phyloP scores from a whole-genome alignment of 1,140 invertebrate species.

The Zaprionus inermis region DNA sequence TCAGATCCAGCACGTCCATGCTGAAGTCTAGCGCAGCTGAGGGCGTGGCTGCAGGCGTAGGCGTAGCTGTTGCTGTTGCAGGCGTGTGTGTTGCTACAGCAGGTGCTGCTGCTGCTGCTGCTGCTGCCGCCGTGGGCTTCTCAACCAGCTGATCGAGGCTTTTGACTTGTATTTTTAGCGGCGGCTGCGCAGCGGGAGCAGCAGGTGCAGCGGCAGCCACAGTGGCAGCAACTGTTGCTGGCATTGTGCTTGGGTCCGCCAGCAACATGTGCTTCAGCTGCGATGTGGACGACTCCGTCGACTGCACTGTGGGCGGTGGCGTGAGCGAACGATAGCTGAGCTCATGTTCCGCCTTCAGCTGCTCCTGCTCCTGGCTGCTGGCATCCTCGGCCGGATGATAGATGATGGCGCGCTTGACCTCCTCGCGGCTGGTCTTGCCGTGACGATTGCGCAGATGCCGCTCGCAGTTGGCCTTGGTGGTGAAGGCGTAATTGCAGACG shows the following conservation, averaged over 20 bases:
- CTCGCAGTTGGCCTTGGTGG: conserved; percentile 96
- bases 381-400: conserved; percentile 94
- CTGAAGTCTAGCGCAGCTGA: conserved; percentile 89
- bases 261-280: conserved; percentile 84
- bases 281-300: conserved; percentile 76
- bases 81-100: conserved; percentile 25
- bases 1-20: conserved; percentile 94
- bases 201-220: background rate
- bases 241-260: no score
- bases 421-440: conserved; percentile 92
- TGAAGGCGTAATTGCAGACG: conserved; percentile 97
- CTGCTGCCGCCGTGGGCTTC: conserved; percentile 67
- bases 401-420: conserved; percentile 93
- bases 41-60: background rate
- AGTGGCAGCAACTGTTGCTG: background rate
- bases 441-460: conserved; percentile 95
- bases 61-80: background rate
- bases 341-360: conserved; percentile 63
- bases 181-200: conserved; percentile 19
- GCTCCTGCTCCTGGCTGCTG: conserved; percentile 87
- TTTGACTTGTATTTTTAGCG: conserved; percentile 87
- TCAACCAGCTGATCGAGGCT: conserved; percentile 87
- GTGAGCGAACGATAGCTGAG: conserved; percentile 63
- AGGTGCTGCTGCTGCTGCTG: conserved; percentile 70
- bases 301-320: conserved; percentile 34